Conservation (phyloP, 2,113 vertebrate genomes). For the Proteles cristata region DNA sequence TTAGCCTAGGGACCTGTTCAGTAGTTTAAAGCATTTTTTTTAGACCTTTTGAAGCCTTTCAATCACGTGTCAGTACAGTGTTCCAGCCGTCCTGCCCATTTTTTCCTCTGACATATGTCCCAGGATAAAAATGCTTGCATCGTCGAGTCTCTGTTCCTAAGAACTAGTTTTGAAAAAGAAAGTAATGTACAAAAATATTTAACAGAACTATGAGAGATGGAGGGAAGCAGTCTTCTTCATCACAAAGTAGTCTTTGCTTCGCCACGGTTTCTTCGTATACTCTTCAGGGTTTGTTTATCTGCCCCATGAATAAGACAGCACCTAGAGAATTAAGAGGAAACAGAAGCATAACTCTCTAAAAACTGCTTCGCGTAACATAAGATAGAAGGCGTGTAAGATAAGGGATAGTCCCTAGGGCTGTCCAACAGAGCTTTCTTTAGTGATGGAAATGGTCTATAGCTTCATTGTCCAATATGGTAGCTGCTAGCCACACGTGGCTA, state of each 20-base stretch:
- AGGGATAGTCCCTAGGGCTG: neutral
- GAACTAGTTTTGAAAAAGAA: slow-evolving; percentile 83
- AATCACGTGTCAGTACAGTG: slow-evolving; percentile 47
- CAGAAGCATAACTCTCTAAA: neutral
- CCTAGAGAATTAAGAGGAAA: slow-evolving; percentile 84
- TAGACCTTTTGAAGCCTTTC: slow-evolving; percentile 77
- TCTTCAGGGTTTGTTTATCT: slow-evolving; percentile 94
- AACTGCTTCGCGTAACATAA: neutral
- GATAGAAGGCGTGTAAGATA: neutral
- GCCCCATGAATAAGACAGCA: slow-evolving; percentile 96
- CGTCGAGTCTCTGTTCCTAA: slow-evolving; percentile 73
- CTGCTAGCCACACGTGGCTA: neutral
- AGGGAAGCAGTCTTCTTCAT: slow-evolving; percentile 74
- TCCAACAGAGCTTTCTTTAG: neutral
- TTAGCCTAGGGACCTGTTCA: slow-evolving; percentile 85
- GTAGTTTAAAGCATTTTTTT: slow-evolving; percentile 87
- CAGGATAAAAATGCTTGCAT: slow-evolving; percentile 67
- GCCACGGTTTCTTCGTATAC: slow-evolving; percentile 62
- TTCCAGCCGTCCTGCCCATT: slow-evolving; percentile 68
- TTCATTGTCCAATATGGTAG: neutral
- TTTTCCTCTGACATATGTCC: slow-evolving; percentile 53
- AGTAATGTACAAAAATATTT: slow-evolving; percentile 87
- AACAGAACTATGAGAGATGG: slow-evolving; percentile 82
- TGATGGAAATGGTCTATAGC: neutral
- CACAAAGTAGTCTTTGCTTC: slow-evolving; percentile 71